Percentiles rank a stretch among this genome's conserved stretches.
Evolutionary conservation across 2,797 vertebrate genomes (phyloP).

Genomic region (Sebastes iracundus): DNA sequence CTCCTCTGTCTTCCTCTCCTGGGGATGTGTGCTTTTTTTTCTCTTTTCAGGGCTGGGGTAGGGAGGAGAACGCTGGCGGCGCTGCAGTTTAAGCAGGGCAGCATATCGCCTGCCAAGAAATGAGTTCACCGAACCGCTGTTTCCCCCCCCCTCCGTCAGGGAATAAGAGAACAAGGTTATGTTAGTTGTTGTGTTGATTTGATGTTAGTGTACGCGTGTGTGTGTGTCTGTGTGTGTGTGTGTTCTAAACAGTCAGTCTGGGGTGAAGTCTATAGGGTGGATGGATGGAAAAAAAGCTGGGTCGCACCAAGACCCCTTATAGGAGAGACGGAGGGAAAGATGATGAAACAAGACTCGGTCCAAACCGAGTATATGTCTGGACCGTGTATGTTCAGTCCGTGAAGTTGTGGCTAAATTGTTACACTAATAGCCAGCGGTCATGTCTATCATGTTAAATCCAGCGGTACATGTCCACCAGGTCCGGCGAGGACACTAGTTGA

Average conservation of each 20-base stretch:
- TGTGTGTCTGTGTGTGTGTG: neutral
- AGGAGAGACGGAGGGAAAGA: neutral
- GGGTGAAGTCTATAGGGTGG: neutral
- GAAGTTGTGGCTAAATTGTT: too few relatives aligned
- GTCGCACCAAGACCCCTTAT: neutral
- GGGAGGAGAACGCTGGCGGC: slow-evolving; percentile 43
- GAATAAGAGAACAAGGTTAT: neutral
- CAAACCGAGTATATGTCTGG: too few relatives aligned
- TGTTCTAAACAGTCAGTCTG: neutral
- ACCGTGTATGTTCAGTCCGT: fast-evolving
- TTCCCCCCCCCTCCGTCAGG: neutral
- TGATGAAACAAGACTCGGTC: too few relatives aligned
- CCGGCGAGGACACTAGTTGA: too few relatives aligned
- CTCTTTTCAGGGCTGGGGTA: slow-evolving; percentile 17
- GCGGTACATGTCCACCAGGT: too few relatives aligned
- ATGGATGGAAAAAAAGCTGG: neutral
- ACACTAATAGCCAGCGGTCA: too few relatives aligned
- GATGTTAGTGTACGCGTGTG: neutral
- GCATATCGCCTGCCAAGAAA: slow-evolving; percentile 61
- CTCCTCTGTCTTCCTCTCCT: slow-evolving; percentile 13
- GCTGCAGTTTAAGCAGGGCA: slow-evolving; percentile 34
- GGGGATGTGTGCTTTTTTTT: slow-evolving; percentile 29
- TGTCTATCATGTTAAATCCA: too few relatives aligned
- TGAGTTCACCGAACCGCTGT: slow-evolving; percentile 65
- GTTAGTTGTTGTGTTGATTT: neutral